Evolutionary conservation across 2,797 vertebrate species (phyloP), one percentile per base, ranked within the genome.

Genomic region (Morus bassanus): DNA sequence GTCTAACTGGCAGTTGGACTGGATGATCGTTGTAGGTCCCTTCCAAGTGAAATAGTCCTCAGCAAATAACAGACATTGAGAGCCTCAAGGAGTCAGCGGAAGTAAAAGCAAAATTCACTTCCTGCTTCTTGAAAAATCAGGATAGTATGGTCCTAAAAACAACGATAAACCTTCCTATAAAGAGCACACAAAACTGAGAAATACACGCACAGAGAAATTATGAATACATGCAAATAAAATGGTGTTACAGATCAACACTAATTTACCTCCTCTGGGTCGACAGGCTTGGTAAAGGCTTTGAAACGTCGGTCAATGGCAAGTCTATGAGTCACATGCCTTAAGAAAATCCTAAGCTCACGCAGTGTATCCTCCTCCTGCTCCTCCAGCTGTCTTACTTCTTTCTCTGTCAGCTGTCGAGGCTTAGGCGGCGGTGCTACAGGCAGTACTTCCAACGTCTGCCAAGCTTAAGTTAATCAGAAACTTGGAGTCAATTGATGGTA

Each of bases 291-390:
- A 96, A 99, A 99, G 70, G 98, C 98, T 96, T 98, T 98, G 96
- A 99, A 99, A 82, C 99, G 99, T 94, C 98, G 99, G 96, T 99
- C 99, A 92, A 98, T 97, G 37, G 98, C 98, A 51, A 99, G 98
- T 51, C 99, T 98, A 54, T 99, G 99, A 43, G 99, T 99, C 94
- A 99, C 99, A 27, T 99, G 99, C 53, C 99, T 98, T 92, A 99
- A 96, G 97, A 99, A 99, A 96, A 99, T 99, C 63, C 99, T 98
- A 68, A 99, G 98, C 95, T 99, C 99, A 93, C 99, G 98, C 65
- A 99, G 97, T 0, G 98, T 99, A 85, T 98, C 98, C 97, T 99
- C 99, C 85, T 99, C 99, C 95, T 99, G 98, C 80, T 99, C 98
- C 94, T 99, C 99, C 72, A 99, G 94, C 67, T 93, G 96, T 81